Base-by-base conservation (phyloP, 2,888 invertebrate genomes). In the Diadromus collaris region DNA sequence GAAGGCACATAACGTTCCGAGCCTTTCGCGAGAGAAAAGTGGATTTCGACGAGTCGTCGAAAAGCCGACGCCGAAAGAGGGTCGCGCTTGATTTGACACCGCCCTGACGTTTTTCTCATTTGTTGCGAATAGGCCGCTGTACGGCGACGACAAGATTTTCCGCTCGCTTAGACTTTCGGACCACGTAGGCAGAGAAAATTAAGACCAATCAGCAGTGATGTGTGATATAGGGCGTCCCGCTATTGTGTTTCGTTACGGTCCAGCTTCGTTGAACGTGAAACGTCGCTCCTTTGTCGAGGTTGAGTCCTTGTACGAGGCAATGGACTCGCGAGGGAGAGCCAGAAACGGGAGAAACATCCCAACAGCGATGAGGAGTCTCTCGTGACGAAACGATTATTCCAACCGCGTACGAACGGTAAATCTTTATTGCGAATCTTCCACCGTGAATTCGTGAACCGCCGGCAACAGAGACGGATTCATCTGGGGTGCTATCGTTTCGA, bases 141-240 rank as follows among this genome's bases (percentile, higher is more conserved):
- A 41, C 38, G 38, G 27, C 34, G 29, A 21, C n/a, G 5, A 16
- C 41, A 51, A 44, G 67, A 74, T 67, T 70, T 74, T 46, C 16
- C 10, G 61, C 34, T 32, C 70, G 32, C 69, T 79, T 74, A 61
- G 71, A 70, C 69, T 85, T 88, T 85, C 88, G 60, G 48, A 48
- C 80, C 88, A 88, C 88, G 88, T 88, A 87, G 74, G 56, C 75
- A 51, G 80, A 76, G 80, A 81, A 83, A 88, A 88, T 88, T 87
- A 87, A 85, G 86, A 87, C 82, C 87, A 87, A 86, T 88, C 87
- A 86, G 80, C 78, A 72, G 72, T 84, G 85, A 87, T 87, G 84
- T 83, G 85, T 86, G 85, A 85, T 86, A 84, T 85, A 87, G 82
- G 80, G 73, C 48, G 34, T 29, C 32, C 19, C 38, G 21, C 32